Evolutionary conservation across 2,888 invertebrate genomes (phyloP).

Genomic region (Drosophila atripex): DNA sequence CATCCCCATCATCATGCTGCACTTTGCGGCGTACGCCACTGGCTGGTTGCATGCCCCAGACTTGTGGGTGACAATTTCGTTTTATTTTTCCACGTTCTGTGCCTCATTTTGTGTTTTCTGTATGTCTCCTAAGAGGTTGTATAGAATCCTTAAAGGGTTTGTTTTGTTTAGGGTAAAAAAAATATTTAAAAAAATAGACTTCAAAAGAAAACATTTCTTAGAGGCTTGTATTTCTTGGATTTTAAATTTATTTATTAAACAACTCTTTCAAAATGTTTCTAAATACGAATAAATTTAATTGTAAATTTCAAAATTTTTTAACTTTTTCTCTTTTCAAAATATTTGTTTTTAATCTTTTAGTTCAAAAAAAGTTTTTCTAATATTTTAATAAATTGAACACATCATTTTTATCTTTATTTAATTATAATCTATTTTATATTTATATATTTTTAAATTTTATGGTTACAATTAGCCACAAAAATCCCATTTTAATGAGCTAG

Average conservation of each 20-base stretch:
- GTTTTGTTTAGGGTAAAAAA: slow-evolving; percentile 1
- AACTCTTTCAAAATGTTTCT: too few species aligned
- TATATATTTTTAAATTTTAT: too few species aligned
- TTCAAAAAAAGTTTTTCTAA: too few species aligned
- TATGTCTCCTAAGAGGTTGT: not conserved
- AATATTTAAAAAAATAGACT: not conserved
- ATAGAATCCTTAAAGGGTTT: not conserved
- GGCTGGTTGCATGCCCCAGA: slow-evolving; percentile 55
- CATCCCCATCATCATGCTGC: slow-evolving; percentile 51
- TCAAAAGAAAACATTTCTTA: not conserved
- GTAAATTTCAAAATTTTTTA: too few species aligned
- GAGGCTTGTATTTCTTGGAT: too few species aligned
- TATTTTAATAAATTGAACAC: not conserved
- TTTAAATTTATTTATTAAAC: too few species aligned
- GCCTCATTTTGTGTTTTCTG: slow-evolving; percentile 44
- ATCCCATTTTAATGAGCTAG: too few species aligned
- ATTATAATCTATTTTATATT: too few species aligned
- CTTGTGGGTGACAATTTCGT: slow-evolving; percentile 67
- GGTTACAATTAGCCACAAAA: too few species aligned
- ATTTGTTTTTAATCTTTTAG: too few species aligned
- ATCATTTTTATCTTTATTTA: not conserved
- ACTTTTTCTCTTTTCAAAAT: too few species aligned
- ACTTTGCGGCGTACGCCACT: slow-evolving; percentile 75
- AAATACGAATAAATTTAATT: too few species aligned
- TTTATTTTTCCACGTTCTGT: slow-evolving; percentile 28